A percentile compares a stretch with the other conserved stretches of the same genome.
These are phyloP conservation scores for Rhegmatorhina hoffmannsi DNA, from an alignment of 2,113 vertebrate genomes.

Conservation along the genomic window DNA sequence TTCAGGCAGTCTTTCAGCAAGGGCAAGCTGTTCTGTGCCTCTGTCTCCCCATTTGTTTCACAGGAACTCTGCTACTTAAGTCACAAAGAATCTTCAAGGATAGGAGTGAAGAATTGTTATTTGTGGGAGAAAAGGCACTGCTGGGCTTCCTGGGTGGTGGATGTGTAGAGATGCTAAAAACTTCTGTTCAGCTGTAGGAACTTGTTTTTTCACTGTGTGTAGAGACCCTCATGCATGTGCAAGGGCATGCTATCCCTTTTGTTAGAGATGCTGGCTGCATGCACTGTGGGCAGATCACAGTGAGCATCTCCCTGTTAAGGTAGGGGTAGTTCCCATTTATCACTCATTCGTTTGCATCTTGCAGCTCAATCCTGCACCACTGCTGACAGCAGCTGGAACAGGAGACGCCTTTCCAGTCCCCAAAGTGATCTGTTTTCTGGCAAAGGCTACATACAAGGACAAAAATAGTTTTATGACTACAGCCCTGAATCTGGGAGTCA, in stretches of 20 bases:
- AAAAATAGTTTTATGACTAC: background rate
- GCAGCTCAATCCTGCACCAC: fast-evolving
- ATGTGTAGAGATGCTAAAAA: background rate
- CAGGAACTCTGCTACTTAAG: background rate
- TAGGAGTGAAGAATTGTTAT: background rate
- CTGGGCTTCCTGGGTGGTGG: background rate
- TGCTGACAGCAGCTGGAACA: background rate
- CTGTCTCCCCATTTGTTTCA: background rate
- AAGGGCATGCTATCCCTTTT: background rate
- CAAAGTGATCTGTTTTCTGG: background rate
- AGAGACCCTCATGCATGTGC: background rate
- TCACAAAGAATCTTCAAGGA: fast-evolving
- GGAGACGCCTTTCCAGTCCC: background rate
- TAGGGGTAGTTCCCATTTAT: background rate
- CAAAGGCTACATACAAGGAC: background rate
- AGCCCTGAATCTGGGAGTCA: background rate
- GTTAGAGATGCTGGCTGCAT: background rate
- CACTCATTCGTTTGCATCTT: fast-evolving
- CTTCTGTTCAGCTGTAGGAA: background rate
- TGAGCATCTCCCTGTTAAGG: background rate
- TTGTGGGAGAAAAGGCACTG: background rate
- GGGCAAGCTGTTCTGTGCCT: background rate
- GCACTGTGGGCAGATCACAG: fast-evolving
- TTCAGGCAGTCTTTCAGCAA: background rate
- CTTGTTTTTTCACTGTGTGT: background rate